Evolutionary conservation across 2,113 vertebrate species (phyloP).

Genomic region (Nicator chloris): DNA sequence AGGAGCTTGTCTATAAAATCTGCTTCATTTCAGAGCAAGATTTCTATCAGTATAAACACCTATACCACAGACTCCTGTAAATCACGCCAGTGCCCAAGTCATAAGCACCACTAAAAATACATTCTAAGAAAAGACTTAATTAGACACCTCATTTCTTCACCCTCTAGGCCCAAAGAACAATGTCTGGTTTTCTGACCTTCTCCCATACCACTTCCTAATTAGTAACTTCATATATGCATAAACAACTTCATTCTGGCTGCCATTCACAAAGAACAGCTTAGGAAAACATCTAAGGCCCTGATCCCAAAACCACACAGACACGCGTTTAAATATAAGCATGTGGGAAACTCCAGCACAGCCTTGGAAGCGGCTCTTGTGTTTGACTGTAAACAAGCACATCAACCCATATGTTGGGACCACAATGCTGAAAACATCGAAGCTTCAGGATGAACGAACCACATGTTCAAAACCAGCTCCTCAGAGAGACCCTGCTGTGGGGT

Average conservation of each 20-base stretch:
- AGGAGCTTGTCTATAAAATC: not conserved
- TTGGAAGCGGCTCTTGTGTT: not conserved
- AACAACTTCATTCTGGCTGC: not conserved
- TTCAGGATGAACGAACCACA: not conserved
- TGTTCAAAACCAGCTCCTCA: not conserved
- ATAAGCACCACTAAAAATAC: not conserved
- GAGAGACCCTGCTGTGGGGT: not conserved
- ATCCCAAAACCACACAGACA: not conserved
- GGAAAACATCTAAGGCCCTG: not conserved
- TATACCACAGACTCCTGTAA: not conserved
- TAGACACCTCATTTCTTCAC: not conserved
- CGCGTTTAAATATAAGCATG: not conserved
- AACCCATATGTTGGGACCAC: not conserved
- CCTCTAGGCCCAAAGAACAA: not conserved
- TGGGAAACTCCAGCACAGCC: not conserved
- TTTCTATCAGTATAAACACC: not conserved
- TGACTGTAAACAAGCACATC: not conserved
- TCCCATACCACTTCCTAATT: not conserved
- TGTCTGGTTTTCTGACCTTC: not conserved
- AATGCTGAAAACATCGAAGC: not conserved
- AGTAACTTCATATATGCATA: not conserved
- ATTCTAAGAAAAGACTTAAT: not conserved
- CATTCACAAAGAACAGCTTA: not conserved
- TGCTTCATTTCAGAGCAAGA: not conserved
- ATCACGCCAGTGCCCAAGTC: not conserved